A percentile compares a stretch with the other conserved stretches of the same genome.
phyloP scores from a whole-genome alignment of 2,797 vertebrate species.

The Calcarius lapponicus region DNA sequence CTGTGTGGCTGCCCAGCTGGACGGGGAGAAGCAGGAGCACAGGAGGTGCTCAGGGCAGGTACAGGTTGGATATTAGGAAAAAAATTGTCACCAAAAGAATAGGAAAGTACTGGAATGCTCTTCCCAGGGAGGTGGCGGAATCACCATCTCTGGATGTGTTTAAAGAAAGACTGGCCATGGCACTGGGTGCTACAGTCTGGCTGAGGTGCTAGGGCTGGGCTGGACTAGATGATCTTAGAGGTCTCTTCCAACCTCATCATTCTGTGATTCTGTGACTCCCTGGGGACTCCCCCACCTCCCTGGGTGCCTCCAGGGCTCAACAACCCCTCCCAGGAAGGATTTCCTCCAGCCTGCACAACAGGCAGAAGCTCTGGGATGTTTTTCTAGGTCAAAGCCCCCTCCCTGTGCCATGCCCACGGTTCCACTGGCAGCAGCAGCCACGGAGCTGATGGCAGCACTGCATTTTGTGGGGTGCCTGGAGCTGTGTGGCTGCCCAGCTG shows the following conservation, averaged over 20 bases:
- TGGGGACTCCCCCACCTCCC: neutral
- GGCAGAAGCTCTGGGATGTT: accelerated
- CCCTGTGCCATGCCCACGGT: neutral
- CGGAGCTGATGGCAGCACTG: accelerated
- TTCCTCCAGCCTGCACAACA: accelerated
- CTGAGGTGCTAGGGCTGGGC: too few relatives aligned
- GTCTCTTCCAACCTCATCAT: too few relatives aligned
- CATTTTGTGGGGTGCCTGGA: neutral
- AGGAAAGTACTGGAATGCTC: too few relatives aligned
- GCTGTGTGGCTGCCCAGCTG: neutral
- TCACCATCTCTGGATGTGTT: too few relatives aligned
- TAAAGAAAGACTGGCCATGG: too few relatives aligned
- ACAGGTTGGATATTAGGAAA: too few relatives aligned
- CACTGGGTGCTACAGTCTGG: too few relatives aligned
- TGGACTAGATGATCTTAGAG: too few relatives aligned
- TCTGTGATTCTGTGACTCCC: too few relatives aligned
- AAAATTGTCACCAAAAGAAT: too few relatives aligned
- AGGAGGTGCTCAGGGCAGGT: neutral
- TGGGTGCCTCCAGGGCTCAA: neutral
- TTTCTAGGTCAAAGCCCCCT: neutral
- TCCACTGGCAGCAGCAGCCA: neutral
- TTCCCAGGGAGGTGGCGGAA: too few relatives aligned
- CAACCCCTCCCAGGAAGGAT: neutral
- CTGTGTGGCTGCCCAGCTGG: neutral
- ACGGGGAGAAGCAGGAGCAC: neutral